Evolutionary conservation across 2,888 invertebrate species (phyloP), one percentile per base, ranked within the genome.

Genomic region (Eumacrocentrus americanus): DNA sequence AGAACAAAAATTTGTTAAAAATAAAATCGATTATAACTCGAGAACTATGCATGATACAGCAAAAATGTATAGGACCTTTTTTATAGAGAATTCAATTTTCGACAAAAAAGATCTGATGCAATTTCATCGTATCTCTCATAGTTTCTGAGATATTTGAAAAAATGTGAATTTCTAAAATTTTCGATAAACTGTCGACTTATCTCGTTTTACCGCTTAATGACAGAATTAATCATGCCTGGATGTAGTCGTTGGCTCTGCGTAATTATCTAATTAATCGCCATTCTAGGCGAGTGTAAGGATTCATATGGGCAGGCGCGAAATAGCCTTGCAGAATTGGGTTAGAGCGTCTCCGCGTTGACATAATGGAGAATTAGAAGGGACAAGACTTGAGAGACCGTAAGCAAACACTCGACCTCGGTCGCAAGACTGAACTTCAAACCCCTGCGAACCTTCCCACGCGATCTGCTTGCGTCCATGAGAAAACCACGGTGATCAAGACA

Each of bases 371-470:
- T 34, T 29, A 29, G 29, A 35, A 50, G 50, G 25, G 34, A 18
- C 29, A 29, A 34, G 25, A 50, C 11, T 29, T 29, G 50, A 50
- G 50, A 29, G 50, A 50, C 50, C 18, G 44, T 11, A 20, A 20
- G 20, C 18, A 16, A 20, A 16, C 44, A 44, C 20, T 20, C 14
- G 16, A 42, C 50, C 48, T 38, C 3, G 62, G 47, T 63, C 37
- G 62, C 65, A 66, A 67, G 68, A 66, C 69, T 73, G 73, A 77
- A 77, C 74, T 77, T 75, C 71, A 73, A 74, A 75, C 72, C 71
- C 74, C 73, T 79, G 79, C 74, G 80, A 80, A 80, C 75, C 75
- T 80, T 80, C 80, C 77, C 80, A 80, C 80, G 79, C 70, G 68
- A 65, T 63, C 60, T 54, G 64, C 64, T 61, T 67, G 61, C 62